Evolutionary conservation across 2,797 vertebrate genomes (phyloP), one percentile per base, ranked within the genome.

Genomic region (Periparus ater): DNA sequence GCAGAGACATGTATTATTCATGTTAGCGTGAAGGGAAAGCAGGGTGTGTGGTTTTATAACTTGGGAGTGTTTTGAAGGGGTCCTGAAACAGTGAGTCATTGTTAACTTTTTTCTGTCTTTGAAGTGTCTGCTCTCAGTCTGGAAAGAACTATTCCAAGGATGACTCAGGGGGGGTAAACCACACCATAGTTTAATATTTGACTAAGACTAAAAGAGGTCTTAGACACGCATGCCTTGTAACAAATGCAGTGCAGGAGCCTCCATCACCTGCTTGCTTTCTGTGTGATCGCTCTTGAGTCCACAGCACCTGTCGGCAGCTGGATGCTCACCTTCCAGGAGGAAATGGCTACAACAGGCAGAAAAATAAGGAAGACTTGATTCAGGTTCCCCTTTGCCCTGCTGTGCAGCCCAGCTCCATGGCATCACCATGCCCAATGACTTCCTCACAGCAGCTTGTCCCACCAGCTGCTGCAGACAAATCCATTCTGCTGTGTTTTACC

Each of bases 31-130:
- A 86, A 89, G 80, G 42, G 88, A 95, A 96, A 93, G 89, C 63
- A 79, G 63, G 67, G 45, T 84, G 67, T 93, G 83, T 91, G 77
- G 38, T 86, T 84, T 93, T 95, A 91, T 89, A 36, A 63, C 67
- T 19, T 38, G 50, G 81, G 91, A 95, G 88, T 71, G 74, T 80
- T 94, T 92, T 78, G 36, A 82, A 90, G 78, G 91, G 95, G 93
- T 94, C 95, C 47, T 86, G 45, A 82, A 74, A 10, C 5, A 25
- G 9, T 93, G 89, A 97, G 54, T 95, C 91, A 95, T 21, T 4
- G 7, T 66, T 72, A 78, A 73, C 12, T 1, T 92, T 62, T 47
- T 76, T n/a, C 78, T 91, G 87, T n/a, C 65, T 68, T 85, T 50
- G n/a, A 75, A 55, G 20, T 13, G 67, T 91, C 78, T 89, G 81